These are phyloP conservation scores for Apamea crenata DNA, from an alignment of 2,888 invertebrate species.

Conservation along the genomic window DNA sequence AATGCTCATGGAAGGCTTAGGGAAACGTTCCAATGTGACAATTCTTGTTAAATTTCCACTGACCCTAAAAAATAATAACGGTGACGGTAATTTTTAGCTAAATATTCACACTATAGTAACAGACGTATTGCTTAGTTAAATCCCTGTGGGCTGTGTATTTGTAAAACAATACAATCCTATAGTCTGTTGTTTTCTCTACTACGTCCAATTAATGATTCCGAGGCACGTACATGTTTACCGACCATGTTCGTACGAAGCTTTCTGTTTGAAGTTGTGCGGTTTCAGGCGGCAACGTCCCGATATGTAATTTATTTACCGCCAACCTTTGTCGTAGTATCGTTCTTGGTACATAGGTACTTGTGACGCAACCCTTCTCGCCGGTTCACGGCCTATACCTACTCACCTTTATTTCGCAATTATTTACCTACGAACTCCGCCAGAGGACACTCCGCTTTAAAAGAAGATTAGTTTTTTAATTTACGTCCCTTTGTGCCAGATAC, in stretches of 20 bases:
- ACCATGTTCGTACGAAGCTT: constrained; percentile 9
- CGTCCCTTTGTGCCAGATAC: constrained; percentile 35
- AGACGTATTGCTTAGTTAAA: background rate
- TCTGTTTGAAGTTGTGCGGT: constrained; percentile 37
- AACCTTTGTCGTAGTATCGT: constrained; percentile 62
- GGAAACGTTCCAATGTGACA: background rate
- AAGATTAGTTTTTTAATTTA: constrained; percentile 60
- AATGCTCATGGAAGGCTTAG: background rate
- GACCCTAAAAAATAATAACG: background rate
- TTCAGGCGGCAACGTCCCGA: constrained; percentile 38
- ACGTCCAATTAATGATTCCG: constrained; percentile 6
- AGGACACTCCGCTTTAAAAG: constrained; percentile 49
- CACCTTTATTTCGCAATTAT: constrained; percentile 65
- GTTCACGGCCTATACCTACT: constrained; percentile 45
- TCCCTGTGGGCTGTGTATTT: background rate
- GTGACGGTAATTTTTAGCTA: background rate
- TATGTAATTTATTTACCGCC: constrained; percentile 68
- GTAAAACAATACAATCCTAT: background rate
- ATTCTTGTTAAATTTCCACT: background rate
- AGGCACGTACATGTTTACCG: constrained; percentile 22
- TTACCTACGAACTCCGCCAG: constrained; percentile 39
- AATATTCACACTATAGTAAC: no score
- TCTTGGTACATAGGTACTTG: constrained; percentile 25
- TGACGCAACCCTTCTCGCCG: constrained; percentile 47
- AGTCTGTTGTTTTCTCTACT: background rate